Evolutionary conservation across 2,113 vertebrate genomes (phyloP).

Genomic region (Apistogramma diplotaenia): DNA sequence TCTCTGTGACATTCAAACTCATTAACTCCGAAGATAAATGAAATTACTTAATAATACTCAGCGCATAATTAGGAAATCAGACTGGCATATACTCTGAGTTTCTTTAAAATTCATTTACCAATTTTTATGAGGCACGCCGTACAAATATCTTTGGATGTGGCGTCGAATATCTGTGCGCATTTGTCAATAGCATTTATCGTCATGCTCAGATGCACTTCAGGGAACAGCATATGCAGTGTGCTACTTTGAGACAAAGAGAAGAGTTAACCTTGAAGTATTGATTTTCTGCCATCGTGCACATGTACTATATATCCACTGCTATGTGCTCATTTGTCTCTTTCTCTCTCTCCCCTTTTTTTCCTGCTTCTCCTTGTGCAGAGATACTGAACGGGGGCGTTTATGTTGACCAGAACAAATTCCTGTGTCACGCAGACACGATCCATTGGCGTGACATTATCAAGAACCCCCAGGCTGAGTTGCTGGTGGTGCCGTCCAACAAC

Average conservation of each 20-base stretch:
- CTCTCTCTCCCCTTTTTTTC: background rate
- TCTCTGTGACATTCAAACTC: slow-evolving; percentile 34
- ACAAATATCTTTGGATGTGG: slow-evolving; percentile 34
- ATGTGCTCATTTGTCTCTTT: slow-evolving; percentile 40
- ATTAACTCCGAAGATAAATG: slow-evolving; percentile 31
- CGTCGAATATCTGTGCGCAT: slow-evolving; percentile 55
- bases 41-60: slow-evolving; percentile 15
- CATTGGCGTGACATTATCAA: slow-evolving; percentile 96
- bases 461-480: slow-evolving; percentile 89
- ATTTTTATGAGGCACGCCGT: background rate
- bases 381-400: slow-evolving; percentile 95
- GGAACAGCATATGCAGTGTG: slow-evolving; percentile 22
- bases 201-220: slow-evolving; percentile 56
- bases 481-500: slow-evolving; percentile 91
- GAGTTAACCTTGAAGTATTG: slow-evolving; percentile 70
- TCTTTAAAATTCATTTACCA: slow-evolving; percentile 11
- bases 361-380: slow-evolving; percentile 75
- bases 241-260: slow-evolving; percentile 43
- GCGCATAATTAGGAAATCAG: slow-evolving; percentile 15
- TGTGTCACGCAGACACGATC: slow-evolving; percentile 94
- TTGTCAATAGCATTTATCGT: slow-evolving; percentile 69
- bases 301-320: slow-evolving; percentile 27
- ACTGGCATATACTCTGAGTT: background rate
- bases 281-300: slow-evolving; percentile 61
- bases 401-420: slow-evolving; percentile 95